Conservation (phyloP, 2,113 vertebrate genomes). For the Ochotona curzoniae region DNA sequence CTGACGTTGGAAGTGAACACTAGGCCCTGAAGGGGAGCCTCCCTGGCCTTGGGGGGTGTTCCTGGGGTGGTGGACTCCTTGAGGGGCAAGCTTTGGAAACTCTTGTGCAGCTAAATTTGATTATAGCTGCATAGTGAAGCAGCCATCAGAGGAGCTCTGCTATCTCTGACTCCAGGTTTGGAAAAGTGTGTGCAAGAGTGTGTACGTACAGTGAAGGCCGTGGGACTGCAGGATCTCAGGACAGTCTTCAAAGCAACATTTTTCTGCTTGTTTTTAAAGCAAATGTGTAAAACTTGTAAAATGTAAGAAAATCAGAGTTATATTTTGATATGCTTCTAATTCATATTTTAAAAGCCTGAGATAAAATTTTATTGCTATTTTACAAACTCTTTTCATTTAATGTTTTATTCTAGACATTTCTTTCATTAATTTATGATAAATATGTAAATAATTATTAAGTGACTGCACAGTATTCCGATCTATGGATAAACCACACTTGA, state of each 20-base stretch:
- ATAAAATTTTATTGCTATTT: neutral
- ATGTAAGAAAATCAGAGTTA: neutral
- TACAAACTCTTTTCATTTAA: neutral
- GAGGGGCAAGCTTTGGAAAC: neutral
- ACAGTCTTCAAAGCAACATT: slow-evolving; percentile 1
- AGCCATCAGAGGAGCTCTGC: neutral
- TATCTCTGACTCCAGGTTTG: neutral
- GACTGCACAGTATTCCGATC: neutral
- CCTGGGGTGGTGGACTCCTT: neutral
- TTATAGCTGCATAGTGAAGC: slow-evolving; percentile 39
- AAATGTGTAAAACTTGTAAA: slow-evolving; percentile 30
- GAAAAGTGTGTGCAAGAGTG: neutral
- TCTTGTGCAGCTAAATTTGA: neutral
- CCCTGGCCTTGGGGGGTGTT: neutral
- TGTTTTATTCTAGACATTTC: slow-evolving; percentile 28
- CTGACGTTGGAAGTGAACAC: slow-evolving; percentile 18
- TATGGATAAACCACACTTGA: neutral
- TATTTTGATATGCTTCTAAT: slow-evolving; percentile 6
- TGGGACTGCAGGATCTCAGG: neutral
- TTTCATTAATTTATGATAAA: neutral
- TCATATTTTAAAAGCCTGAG: neutral
- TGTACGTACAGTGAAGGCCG: neutral
- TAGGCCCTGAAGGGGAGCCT: neutral
- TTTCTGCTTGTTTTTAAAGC: slow-evolving; percentile 30
- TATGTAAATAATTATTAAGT: slow-evolving; percentile 16